These are phyloP conservation scores for Chrysomela aeneicollis DNA, from an alignment of 2,888 invertebrate species.

Conservation along the genomic window DNA sequence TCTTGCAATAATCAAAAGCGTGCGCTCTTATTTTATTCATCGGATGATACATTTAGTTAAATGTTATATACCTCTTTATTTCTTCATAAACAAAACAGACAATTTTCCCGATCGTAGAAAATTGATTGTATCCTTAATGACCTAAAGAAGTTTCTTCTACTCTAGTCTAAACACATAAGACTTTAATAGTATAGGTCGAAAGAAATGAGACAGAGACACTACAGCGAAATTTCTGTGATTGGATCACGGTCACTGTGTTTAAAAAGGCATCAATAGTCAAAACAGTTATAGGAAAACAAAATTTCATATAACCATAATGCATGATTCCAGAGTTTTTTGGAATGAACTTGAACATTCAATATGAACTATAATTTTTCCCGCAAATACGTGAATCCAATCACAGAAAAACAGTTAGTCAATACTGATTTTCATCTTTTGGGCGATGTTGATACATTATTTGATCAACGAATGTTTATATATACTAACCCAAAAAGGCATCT, in stretches of 20 bases:
- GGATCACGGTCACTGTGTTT: neutral
- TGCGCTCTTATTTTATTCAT: too few species aligned
- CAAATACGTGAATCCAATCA: neutral
- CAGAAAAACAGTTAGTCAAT: neutral
- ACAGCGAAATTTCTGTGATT: neutral
- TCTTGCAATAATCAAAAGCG: too few species aligned
- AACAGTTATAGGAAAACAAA: too few species aligned
- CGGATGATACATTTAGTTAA: too few species aligned
- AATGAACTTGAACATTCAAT: too few species aligned
- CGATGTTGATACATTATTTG: neutral
- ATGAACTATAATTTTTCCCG: neutral
- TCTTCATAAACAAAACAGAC: too few species aligned
- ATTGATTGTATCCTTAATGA: too few species aligned
- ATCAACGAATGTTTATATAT: slow-evolving; percentile 17
- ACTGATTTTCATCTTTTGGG: neutral
- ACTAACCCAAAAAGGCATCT: slow-evolving; percentile 92
- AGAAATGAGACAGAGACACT: neutral
- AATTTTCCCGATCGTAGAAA: too few species aligned
- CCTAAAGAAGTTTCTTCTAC: neutral
- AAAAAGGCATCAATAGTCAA: too few species aligned
- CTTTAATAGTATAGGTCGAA: neutral
- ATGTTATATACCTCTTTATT: too few species aligned
- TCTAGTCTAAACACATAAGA: neutral
- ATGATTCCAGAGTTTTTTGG: too few species aligned
- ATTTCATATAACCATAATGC: too few species aligned